Evolutionary conservation across 2,113 vertebrate genomes (phyloP).

Genomic region (Cyprinodon variegatus): DNA sequence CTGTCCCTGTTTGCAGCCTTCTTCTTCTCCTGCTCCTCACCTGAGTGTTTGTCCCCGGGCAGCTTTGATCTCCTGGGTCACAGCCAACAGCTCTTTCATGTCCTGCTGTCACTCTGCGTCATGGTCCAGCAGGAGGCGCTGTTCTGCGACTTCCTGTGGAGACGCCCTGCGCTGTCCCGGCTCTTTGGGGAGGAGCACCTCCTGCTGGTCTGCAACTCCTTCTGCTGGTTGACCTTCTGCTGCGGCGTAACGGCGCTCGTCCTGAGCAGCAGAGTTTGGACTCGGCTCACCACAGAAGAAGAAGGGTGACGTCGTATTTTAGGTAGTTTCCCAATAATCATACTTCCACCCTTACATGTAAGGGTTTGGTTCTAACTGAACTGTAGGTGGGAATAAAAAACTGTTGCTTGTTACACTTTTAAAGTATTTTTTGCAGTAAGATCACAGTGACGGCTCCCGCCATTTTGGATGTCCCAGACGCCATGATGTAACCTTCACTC

Average conservation of each 20-base stretch:
- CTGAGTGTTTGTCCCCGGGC: constrained; percentile 86
- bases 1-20: constrained; percentile 85
- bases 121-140: constrained; percentile 89
- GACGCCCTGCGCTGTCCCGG: constrained; percentile 79
- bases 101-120: constrained; percentile 84
- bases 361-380: too few species aligned
- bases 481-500: too few species aligned
- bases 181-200: constrained; percentile 74
- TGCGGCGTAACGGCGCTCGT: constrained; percentile 78
- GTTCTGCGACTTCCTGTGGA: constrained; percentile 84
- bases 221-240: constrained; percentile 79
- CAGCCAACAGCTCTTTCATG: constrained; percentile 86
- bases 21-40: constrained; percentile 88
- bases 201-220: constrained; percentile 80
- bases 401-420: too few species aligned
- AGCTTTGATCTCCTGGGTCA: constrained; percentile 85
- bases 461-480: too few species aligned
- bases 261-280: constrained; percentile 72
- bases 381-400: too few species aligned
- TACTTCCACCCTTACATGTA: too few species aligned
- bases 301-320: too few species aligned
- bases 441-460: too few species aligned
- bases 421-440: too few species aligned
- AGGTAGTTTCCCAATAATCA: too few species aligned
- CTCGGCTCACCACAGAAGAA: constrained; percentile 12